Percentiles rank a stretch among this genome's conserved stretches.
phyloP scores from a whole-genome alignment of 1,140 invertebrate species.

The Zaprionus ghesquierei region DNA sequence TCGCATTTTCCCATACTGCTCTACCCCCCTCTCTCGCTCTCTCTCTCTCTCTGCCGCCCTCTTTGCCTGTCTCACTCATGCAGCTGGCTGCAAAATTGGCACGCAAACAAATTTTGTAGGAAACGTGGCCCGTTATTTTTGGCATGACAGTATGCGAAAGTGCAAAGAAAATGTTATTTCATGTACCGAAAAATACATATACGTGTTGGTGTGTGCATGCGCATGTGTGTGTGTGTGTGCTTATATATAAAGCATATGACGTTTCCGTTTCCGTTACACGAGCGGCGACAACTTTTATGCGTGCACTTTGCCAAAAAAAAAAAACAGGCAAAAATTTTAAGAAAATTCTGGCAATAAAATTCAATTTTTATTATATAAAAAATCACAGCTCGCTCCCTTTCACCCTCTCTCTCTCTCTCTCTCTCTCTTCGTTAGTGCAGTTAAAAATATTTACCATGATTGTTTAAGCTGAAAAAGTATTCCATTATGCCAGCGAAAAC shows the following conservation, averaged over 20 bases:
- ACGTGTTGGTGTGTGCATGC: constrained; percentile 26
- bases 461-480: not conserved
- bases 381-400: not conserved
- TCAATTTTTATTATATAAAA: not conserved
- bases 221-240: constrained; percentile 32
- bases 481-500: not conserved
- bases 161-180: constrained; percentile 53
- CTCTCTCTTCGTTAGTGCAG: not conserved
- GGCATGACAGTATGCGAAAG: constrained; percentile 53
- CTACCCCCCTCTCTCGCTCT: not conserved
- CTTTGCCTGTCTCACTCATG: not conserved
- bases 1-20: constrained; percentile 13
- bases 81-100: constrained; percentile 61
- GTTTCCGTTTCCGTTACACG: constrained; percentile 68
- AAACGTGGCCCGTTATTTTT: constrained; percentile 75
- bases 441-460: not conserved
- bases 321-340: not conserved
- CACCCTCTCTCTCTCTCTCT: not conserved
- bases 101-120: constrained; percentile 79
- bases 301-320: constrained; percentile 40
- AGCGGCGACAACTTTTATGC: constrained; percentile 47
- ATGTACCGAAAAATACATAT: constrained; percentile 15
- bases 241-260: constrained; percentile 61
- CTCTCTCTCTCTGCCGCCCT: not conserved
- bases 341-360: constrained; percentile 1